Conservation (phyloP, 2,888 invertebrate species). For the Conomelus anceps region DNA sequence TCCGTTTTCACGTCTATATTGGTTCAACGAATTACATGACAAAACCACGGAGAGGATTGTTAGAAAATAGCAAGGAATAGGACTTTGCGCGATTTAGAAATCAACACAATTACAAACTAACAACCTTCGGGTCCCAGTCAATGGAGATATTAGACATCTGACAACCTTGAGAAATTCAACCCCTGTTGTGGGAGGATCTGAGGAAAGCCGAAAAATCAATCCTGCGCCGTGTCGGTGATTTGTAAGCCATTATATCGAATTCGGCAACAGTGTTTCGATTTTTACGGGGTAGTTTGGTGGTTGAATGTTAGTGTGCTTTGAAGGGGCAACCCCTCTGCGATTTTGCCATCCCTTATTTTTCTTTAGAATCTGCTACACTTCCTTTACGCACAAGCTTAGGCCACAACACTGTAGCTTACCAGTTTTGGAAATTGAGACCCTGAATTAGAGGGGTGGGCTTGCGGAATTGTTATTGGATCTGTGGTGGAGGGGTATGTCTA, state of each 20-base stretch:
- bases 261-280: background rate
- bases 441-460: background rate
- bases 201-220: background rate
- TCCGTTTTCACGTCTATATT: too few species aligned
- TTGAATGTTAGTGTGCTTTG: background rate
- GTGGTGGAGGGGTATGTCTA: background rate
- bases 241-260: background rate
- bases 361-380: background rate
- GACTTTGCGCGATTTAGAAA: background rate
- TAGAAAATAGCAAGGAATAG: background rate
- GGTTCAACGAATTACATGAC: background rate
- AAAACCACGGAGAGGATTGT: background rate
- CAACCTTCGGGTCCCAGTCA: background rate
- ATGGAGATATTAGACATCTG: background rate
- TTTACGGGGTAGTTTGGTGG: background rate
- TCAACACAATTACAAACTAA: background rate
- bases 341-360: background rate
- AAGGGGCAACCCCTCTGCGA: background rate
- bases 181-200: background rate
- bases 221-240: background rate
- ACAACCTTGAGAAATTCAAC: background rate
- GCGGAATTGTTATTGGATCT: background rate
- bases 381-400: background rate
- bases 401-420: background rate
- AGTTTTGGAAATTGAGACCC: background rate